These are phyloP conservation scores for Gorsachius goisagi DNA, from an alignment of 2,113 vertebrate species.

Conservation along the genomic window DNA sequence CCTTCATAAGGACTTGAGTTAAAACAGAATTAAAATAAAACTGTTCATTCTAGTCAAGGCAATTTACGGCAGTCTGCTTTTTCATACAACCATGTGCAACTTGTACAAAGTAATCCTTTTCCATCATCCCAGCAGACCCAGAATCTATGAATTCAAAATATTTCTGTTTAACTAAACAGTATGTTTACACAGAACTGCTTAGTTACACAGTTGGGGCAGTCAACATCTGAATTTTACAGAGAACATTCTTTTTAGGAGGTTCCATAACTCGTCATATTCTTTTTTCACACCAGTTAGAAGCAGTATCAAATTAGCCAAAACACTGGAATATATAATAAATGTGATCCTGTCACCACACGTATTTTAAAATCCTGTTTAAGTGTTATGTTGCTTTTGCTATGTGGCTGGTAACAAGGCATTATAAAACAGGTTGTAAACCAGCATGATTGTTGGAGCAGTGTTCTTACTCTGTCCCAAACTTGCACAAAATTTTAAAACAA, in stretches of 20 bases:
- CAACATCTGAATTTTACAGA: slow-evolving; percentile 52
- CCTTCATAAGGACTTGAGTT: slow-evolving; percentile 28
- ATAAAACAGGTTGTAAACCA: not conserved
- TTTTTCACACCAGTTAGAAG: slow-evolving; percentile 14
- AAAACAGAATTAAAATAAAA: slow-evolving; percentile 59
- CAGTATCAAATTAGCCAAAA: not conserved
- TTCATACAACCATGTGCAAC: slow-evolving; percentile 24
- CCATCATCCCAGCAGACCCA: not conserved
- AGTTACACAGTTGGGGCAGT: not conserved
- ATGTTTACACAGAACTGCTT: not conserved
- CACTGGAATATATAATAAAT: not conserved
- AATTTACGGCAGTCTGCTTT: slow-evolving; percentile 31
- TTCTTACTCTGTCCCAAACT: not conserved
- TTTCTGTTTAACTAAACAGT: not conserved
- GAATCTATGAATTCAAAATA: not conserved
- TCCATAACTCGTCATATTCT: not conserved
- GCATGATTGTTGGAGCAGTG: not conserved
- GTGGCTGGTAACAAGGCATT: not conserved
- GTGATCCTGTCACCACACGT: not conserved
- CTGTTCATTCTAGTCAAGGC: not conserved
- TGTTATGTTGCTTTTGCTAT: not conserved
- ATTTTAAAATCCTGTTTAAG: not conserved
- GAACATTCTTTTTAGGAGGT: slow-evolving; percentile 43
- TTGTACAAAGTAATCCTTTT: not conserved
- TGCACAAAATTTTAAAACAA: not conserved